Base-by-base conservation (phyloP, 2,888 invertebrate species). In the Rotaria socialis region DNA sequence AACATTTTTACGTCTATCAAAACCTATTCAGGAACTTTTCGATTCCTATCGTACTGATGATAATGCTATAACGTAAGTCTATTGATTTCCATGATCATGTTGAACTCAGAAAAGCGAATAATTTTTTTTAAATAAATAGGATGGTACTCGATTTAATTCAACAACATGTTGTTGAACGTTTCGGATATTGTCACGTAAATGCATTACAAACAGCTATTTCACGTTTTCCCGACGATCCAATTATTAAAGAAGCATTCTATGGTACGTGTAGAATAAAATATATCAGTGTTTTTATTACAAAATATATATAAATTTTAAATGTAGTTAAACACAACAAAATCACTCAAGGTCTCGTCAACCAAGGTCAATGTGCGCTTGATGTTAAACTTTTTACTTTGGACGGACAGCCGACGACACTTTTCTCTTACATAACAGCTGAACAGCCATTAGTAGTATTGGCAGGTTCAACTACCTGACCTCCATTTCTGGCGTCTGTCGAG, bases 221-320 rank as follows among this genome's bases (percentile, higher is more conserved):
- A 47, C 75, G 75, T 47, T 80, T 80, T 80, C 75, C 75, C 22
- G 75, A 80, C n/a, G 75, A 80, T 47, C 47, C 43, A 22, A 27
- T 80, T 22, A 80, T 80, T n/a, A 80, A 80, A n/a, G 75, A 41
- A 80, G 75, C 75, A 43, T 80, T 80, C 14, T 80, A 80, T 80
- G 16, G 75, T 80, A 75, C 16, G 5, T 43, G 43, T 43, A 22
- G 19, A n/a, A 80, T 10, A 11, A 2, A 80, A 47, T 0, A 11
- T 52, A 52, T 3, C 0, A 11, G 16, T 52, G 16, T 16, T 52
- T 52, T 16, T n/a, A 60, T 35, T 35, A 35, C 35, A 35, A 35
- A 35, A 11, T 1, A 50, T 50, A 50, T 50, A 11, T 8, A 50
- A 50, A 50, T 50, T 14, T 11, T 50, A 50, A 50, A 1, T 50